These are phyloP conservation scores for Dynastes tityus DNA, from an alignment of 2,888 invertebrate species.

Conservation along the genomic window DNA sequence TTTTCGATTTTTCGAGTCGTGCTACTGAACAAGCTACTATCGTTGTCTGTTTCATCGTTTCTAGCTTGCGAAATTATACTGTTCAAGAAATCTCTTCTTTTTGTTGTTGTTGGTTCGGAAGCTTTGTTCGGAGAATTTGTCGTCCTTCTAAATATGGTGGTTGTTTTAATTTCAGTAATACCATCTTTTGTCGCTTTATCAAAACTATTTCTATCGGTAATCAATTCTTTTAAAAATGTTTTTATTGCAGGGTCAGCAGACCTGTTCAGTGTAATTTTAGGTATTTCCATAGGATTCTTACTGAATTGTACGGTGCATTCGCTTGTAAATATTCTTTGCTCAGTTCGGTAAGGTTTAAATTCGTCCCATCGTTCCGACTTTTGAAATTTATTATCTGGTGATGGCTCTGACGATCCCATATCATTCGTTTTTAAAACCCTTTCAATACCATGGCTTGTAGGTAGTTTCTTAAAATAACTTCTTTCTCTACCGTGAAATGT, in stretches of 20 bases:
- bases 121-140: neutral
- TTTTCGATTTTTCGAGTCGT: neutral
- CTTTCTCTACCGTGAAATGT: constrained; percentile 2
- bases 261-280: neutral
- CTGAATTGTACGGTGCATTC: neutral
- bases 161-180: constrained; percentile 6
- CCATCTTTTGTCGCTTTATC: constrained; percentile 4
- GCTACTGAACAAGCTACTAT: neutral
- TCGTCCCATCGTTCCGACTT: constrained; percentile 8
- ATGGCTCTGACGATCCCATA: neutral
- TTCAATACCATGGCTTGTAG: neutral
- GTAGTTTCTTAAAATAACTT: neutral
- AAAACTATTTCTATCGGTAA: constrained; percentile 4
- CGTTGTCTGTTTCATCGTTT: neutral
- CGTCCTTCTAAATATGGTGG: neutral
- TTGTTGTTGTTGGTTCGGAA: neutral
- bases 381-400: neutral
- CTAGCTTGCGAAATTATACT: neutral
- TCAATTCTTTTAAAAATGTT: constrained; percentile 8
- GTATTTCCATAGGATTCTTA: neutral
- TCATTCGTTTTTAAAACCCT: neutral
- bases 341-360: neutral
- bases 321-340: neutral
- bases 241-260: constrained; percentile 6
- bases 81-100: neutral